phyloP scores from a whole-genome alignment of 2,113 vertebrate species.

The Chunga burmeisteri region DNA sequence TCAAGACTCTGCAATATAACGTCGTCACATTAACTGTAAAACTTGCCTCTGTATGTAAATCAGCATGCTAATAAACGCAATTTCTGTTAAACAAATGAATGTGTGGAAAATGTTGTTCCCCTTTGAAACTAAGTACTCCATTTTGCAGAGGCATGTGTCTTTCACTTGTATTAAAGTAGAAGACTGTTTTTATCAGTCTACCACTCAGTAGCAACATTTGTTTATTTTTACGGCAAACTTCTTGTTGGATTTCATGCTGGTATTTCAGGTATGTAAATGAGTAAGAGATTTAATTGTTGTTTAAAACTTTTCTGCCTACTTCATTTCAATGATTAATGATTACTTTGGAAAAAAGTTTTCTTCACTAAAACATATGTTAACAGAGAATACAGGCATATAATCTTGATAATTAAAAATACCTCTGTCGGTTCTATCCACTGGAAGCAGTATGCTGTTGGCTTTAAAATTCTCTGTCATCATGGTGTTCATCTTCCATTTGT shows the following conservation, averaged over 20 bases:
- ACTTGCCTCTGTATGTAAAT: background rate
- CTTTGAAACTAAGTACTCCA: background rate
- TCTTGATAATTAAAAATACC: background rate
- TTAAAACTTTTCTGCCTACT: background rate
- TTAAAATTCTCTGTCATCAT: background rate
- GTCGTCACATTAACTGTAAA: background rate
- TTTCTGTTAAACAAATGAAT: background rate
- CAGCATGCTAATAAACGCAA: slow-evolving; percentile 65
- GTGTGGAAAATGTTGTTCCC: background rate
- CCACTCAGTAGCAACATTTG: background rate
- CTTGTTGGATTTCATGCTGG: background rate
- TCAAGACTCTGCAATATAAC: background rate
- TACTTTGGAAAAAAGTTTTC: background rate
- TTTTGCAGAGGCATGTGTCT: background rate
- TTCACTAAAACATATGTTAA: background rate
- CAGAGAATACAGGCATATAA: background rate
- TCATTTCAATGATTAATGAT: background rate
- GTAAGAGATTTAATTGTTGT: background rate
- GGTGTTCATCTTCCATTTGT: background rate
- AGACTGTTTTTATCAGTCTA: background rate
- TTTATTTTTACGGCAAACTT: background rate
- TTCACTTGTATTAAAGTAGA: background rate
- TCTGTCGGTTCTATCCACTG: background rate
- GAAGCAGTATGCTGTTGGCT: background rate
- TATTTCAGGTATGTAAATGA: background rate